Base-by-base conservation (phyloP, 1,140 invertebrate species). In the Argopecten irradians region DNA sequence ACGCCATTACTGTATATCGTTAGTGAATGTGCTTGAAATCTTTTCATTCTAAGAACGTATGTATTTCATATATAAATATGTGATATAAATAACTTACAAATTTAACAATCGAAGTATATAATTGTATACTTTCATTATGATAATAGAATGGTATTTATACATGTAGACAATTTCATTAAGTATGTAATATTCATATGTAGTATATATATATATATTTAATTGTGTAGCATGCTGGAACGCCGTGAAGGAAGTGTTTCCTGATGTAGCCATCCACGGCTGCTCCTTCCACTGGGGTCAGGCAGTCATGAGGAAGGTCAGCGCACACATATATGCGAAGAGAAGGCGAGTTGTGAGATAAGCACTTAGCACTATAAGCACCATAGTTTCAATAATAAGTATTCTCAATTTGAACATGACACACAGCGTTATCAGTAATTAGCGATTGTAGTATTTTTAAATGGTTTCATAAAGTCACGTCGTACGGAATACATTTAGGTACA, bases 221-320 rank as follows among this genome's bases (percentile, higher is more conserved):
- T n/a, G n/a, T n/a, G n/a, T n/a, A n/a, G n/a, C n/a, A n/a, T 22
- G 22, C 32, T 84, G 83, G 14, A 34, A 84, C 28, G 83, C 83
- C 19, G 83, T 35, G 33, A 22, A 33, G 22, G n/a, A 84, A 5
- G 83, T 28, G 19, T 86, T 86, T 86, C 85, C 34, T 33, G 82
- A n/a, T n/a, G n/a, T n/a, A n/a, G n/a, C n/a, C n/a, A n/a, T n/a
- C n/a, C n/a, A n/a, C n/a, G n/a, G n/a, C 7, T 86, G 85, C 36
- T 34, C 85, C 22, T 86, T 43, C 85, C 85, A 86, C 36, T 86
- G 2, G 22, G 32, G 32, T 32, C 55, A 82, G 32, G 55, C 55
- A 82, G 13, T 82, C 7, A n/a, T 3, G 55, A 5, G 85, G 33
- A 86, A 86, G 33, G 13, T 39, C 3, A 19, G n/a, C 22, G 85